These are phyloP conservation scores for Lemur catta DNA, from an alignment of 2,797 vertebrate genomes.

Conservation along the genomic window DNA sequence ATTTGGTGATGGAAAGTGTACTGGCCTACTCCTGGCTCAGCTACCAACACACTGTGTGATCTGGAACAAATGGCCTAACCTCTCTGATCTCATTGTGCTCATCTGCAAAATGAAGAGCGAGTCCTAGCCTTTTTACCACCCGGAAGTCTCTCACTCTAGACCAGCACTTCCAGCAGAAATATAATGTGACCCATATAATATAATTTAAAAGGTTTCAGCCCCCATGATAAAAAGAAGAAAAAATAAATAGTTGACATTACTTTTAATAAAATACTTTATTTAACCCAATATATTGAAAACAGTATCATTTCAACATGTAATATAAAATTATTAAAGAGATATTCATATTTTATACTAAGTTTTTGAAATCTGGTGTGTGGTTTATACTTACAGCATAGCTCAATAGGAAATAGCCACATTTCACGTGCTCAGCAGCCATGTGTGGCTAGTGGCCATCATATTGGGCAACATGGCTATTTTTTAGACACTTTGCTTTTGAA, in stretches of 20 bases:
- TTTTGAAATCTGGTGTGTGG: background rate
- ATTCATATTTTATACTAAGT: background rate
- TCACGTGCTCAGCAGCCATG: background rate
- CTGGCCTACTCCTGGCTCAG: background rate
- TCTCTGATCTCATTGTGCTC: background rate
- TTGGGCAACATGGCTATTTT: background rate
- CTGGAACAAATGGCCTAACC: background rate
- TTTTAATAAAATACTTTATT: background rate
- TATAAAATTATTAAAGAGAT: background rate
- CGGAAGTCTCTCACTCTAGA: background rate
- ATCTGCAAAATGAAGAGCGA: background rate
- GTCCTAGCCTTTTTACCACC: background rate
- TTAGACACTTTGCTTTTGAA: background rate
- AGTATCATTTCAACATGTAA: background rate
- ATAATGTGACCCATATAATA: background rate
- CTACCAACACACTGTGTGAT: background rate
- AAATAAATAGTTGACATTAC: background rate
- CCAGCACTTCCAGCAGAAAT: background rate
- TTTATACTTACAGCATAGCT: background rate
- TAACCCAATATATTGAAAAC: background rate
- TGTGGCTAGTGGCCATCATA: background rate
- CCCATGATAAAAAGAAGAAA: background rate
- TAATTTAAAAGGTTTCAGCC: background rate
- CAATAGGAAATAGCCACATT: background rate
- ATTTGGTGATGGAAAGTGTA: background rate